Base-by-base conservation (phyloP, 2,888 invertebrate species). In the Carabus problematicus region DNA sequence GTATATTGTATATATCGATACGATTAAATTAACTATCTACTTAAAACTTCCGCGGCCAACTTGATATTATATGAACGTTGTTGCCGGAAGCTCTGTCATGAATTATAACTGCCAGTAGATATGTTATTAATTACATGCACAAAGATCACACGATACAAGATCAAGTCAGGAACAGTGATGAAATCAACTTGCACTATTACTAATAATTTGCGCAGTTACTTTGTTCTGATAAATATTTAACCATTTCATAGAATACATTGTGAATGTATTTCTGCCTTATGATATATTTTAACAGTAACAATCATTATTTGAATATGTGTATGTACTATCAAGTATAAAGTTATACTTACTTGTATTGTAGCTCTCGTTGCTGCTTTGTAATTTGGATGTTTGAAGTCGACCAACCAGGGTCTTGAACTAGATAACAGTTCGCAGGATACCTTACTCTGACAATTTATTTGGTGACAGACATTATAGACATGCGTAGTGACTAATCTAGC, bases 321-420 rank as follows among this genome's bases (percentile, higher is more conserved):
- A n/a, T n/a, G n/a, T n/a, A n/a, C n/a, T n/a, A n/a, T n/a, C n/a
- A n/a, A 29, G 29, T 29, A 29, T 29, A 29, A 6, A 29, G 6
- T 29, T 29, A 29, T 64, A 62, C 58, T 72, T 71, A 83, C 83
- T 76, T 83, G 82, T 70, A 80, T 80, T 11, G 79, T 78, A 3
- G 84, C 83, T 69, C 76, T 78, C 71, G 77, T 78, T 3, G 83
- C 83, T 39, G 84, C 83, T 73, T 78, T 76, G 70, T 81, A 83
- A 72, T 78, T 79, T 59, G 79, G 76, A 47, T 79, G 77, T 14
- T 75, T 72, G 56, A 79, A 77, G 74, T 83, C 77, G 72, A 82
- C 83, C 7, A 78, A 71, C 84, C 84, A 84, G 0, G 83, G 82
- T 68, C 81, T 74, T 12, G 77, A 77, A 0, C 76, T 74, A 40